These are phyloP conservation scores for Nycticebus coucang DNA, from an alignment of 2,113 vertebrate genomes.

Conservation along the genomic window DNA sequence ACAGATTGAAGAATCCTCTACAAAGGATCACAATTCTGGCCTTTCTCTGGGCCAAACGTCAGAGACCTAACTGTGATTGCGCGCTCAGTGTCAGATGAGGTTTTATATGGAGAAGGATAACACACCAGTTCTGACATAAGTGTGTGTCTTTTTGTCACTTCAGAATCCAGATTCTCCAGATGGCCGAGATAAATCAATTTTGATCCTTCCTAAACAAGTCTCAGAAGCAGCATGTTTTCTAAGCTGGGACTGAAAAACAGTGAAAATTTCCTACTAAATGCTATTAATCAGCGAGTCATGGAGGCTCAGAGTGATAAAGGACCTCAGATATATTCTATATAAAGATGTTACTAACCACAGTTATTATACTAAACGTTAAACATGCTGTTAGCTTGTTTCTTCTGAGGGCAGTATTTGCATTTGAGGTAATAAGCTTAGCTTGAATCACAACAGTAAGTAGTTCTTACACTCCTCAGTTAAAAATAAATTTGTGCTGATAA, in stretches of 20 bases:
- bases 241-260: neutral
- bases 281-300: neutral
- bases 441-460: neutral
- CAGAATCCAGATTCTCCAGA: neutral
- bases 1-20: neutral
- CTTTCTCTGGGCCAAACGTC: neutral
- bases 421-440: neutral
- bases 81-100: neutral
- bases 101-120: neutral
- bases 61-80: neutral
- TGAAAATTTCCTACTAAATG: neutral
- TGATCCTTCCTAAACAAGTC: neutral
- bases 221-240: neutral
- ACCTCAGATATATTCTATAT: neutral
- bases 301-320: neutral
- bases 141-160: neutral
- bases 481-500: slow-evolving; percentile 27
- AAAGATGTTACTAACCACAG: neutral
- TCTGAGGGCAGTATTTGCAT: neutral
- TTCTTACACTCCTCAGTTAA: slow-evolving; percentile 33
- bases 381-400: neutral
- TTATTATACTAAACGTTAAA: neutral
- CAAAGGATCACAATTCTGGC: neutral
- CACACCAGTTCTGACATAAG: neutral
- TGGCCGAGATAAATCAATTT: neutral